phyloP scores from a whole-genome alignment of 2,888 invertebrate genomes.

The Amphimallon solstitiale region DNA sequence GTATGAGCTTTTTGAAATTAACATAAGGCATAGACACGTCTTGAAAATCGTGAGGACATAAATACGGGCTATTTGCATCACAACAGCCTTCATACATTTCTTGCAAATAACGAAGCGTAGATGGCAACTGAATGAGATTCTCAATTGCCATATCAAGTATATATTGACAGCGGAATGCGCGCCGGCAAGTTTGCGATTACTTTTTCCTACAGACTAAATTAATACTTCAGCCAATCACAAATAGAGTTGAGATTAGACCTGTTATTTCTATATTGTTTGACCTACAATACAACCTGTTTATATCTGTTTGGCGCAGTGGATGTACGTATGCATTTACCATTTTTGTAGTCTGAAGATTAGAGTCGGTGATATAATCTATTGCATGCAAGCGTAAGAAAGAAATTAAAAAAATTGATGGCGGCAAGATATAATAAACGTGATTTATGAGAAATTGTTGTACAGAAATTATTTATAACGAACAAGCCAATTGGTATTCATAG shows the following conservation, averaged over 20 bases:
- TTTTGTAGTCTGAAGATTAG: neutral
- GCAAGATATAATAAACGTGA: conserved; percentile 14
- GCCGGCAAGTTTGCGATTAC: neutral
- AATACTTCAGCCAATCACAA: conserved; percentile 2
- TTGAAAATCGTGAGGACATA: too few species aligned
- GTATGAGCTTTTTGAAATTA: too few species aligned
- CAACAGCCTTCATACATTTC: too few species aligned
- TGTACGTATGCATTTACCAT: conserved; percentile 13
- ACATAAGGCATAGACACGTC: too few species aligned
- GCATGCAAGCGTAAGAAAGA: conserved; percentile 7
- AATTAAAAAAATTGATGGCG: conserved; percentile 25
- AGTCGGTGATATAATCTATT: conserved; percentile 7
- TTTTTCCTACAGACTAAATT: conserved; percentile 1
- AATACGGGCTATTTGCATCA: too few species aligned
- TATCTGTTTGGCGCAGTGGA: conserved; percentile 16
- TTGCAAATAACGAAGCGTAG: too few species aligned
- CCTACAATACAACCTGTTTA: conserved; percentile 24
- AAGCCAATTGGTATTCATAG: too few species aligned
- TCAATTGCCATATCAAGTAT: too few species aligned
- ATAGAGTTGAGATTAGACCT: conserved; percentile 1
- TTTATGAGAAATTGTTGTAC: conserved; percentile 5
- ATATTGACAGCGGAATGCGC: too few species aligned
- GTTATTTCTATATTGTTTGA: conserved; percentile 19
- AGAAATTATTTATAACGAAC: too few species aligned
- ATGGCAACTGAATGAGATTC: too few species aligned